Evolutionary conservation across 2,113 vertebrate genomes (phyloP).

Genomic region (Xenopus borealis): DNA sequence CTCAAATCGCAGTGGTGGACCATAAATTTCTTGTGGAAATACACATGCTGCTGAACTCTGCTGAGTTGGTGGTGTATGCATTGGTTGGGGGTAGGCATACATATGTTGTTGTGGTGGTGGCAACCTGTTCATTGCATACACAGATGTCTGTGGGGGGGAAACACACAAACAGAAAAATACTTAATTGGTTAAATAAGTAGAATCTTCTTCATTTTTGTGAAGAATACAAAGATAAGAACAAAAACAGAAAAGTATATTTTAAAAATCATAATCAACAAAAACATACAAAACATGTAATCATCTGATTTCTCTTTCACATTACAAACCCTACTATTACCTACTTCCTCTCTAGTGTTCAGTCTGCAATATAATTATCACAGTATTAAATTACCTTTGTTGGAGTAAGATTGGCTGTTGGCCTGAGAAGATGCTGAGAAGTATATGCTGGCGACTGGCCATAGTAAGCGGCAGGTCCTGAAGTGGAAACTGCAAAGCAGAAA

Average conservation of each 20-base stretch:
- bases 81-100: conserved; percentile 84
- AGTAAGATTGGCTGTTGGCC: conserved; percentile 85
- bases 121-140: conserved; percentile 88
- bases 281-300: no score
- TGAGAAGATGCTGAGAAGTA: conserved; percentile 91
- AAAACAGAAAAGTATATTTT: no score
- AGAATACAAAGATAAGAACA: no score
- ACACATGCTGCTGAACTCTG: conserved; percentile 80
- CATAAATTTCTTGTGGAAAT: conserved; percentile 88
- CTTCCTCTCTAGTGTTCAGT: no score
- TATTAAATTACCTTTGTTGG: conserved; percentile 82
- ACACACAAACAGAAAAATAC: conserved; percentile 11
- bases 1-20: conserved; percentile 82
- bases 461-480: conserved; percentile 83
- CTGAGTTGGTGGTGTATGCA: conserved; percentile 88
- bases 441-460: conserved; percentile 92
- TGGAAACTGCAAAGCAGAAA: conserved; percentile 73
- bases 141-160: conserved; percentile 68
- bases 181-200: no score
- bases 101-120: conserved; percentile 86
- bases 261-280: no score
- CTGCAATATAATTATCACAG: no score
- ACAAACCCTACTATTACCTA: no score
- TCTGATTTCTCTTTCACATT: no score
- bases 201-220: no score